Evolutionary conservation across 1,140 invertebrate species (phyloP), one percentile per base, ranked within the genome.

Genomic region (Macrotrachela quadricornifera): DNA sequence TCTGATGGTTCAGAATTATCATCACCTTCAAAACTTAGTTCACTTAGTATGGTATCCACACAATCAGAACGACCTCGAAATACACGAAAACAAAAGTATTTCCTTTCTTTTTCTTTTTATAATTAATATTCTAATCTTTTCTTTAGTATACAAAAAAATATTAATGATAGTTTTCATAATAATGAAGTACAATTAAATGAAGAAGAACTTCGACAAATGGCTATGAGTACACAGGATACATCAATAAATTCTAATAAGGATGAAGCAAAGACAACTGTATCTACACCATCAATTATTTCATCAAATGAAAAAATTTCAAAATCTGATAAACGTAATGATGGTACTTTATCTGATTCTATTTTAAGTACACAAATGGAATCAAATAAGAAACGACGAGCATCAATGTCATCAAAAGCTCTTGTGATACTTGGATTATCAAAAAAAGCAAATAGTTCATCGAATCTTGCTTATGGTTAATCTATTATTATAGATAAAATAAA

Each of bases 391-490:
- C 46, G 53, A 6, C 36, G 46, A 45, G 41, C 48, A n/a, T 50
- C 42, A 16, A 46, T 55, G 48, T 48, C 54, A 10, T 30, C 21
- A 8, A 55, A 55, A 46, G 54, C 54, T 11, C 41, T 55, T 48
- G 54, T 55, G 6, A 55, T 55, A n/a, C 15, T 55, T 14, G 54
- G 54, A n/a, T 14, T 55, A 21, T 46, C 48, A 10, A 55, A 55
- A 51, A 54, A 54, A 14, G 48, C 46, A 16, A 48, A 54, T 21
- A 49, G 46, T 42, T 46, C 53, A 15, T 49, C 46, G 6, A 54
- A 54, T 54, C 44, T 54, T 16, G 40, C 45, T 6, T 1, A 10
- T 10, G 37, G 42, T 18, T 4, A 44, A 44, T 44, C n/a, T n/a
- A n/a, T n/a, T n/a, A n/a, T n/a, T n/a, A n/a, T n/a, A n/a, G n/a